Conservation (phyloP, 2,888 invertebrate species). For the Sphinx pinastri region DNA sequence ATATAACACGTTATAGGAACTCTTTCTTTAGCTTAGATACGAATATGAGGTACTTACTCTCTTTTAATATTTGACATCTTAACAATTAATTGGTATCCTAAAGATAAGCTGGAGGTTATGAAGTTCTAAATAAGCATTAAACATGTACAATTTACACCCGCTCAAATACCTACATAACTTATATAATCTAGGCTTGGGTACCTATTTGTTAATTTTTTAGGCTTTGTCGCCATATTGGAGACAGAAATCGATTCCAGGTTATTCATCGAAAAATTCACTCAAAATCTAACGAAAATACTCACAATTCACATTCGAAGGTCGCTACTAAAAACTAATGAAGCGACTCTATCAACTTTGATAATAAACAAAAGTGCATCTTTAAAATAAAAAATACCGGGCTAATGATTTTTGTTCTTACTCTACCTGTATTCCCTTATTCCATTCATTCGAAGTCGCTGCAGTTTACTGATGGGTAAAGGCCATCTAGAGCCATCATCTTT, state of each 20-base stretch:
- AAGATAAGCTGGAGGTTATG: neutral
- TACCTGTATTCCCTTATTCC: slow-evolving; percentile 1
- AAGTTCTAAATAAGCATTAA: neutral
- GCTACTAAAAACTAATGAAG: no score
- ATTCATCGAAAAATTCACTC: no score
- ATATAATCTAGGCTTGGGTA: no score
- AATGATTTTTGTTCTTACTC: neutral
- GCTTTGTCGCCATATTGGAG: no score
- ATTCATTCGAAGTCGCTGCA: neutral
- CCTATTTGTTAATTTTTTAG: no score
- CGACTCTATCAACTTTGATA: no score
- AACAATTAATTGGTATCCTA: neutral
- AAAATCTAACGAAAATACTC: no score
- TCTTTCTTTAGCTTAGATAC: neutral
- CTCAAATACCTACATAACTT: no score
- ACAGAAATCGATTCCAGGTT: no score
- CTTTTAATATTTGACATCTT: neutral
- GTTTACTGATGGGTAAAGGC: slow-evolving; percentile 16
- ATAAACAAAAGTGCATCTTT: no score
- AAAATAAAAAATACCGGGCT: neutral
- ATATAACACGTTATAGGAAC: neutral
- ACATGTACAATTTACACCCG: no score
- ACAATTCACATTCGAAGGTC: no score
- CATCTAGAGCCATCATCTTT: slow-evolving; percentile 18
- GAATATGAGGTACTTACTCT: neutral